A percentile compares a stretch with the other conserved stretches of the same genome.
These are phyloP conservation scores for Protaetia brevitarsis DNA, from an alignment of 1,140 invertebrate genomes.

Conservation along the genomic window DNA sequence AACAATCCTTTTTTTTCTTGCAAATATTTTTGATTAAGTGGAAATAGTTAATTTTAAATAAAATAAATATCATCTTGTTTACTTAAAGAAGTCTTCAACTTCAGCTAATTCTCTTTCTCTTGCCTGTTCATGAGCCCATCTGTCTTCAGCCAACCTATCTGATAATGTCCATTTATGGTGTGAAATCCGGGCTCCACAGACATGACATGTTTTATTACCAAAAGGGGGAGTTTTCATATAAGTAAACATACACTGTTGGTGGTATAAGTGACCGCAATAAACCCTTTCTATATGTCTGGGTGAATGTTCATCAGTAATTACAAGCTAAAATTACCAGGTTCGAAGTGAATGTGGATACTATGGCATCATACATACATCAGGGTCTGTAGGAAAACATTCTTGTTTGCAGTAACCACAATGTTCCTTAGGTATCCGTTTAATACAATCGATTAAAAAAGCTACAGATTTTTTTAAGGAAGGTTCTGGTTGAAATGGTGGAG, in stretches of 20 bases:
- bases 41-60: background rate
- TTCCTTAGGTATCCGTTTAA: conserved; percentile 61
- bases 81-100: conserved; percentile 66
- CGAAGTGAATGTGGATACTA: background rate
- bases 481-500: conserved; percentile 57
- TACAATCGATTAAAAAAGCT: conserved; percentile 61
- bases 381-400: conserved; percentile 59
- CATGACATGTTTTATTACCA: conserved; percentile 57
- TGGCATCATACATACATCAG: conserved; percentile 50
- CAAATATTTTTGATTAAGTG: background rate
- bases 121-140: conserved; percentile 78
- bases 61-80: conserved; percentile 20
- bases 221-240: conserved; percentile 77
- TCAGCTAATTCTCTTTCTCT: conserved; percentile 70
- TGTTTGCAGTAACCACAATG: conserved; percentile 63
- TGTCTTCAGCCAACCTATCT: conserved; percentile 67
- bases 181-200: conserved; percentile 63
- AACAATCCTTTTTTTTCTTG: too few species aligned
- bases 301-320: conserved; percentile 57
- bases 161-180: conserved; percentile 74
- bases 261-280: conserved; percentile 75
- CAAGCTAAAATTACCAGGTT: conserved; percentile 44
- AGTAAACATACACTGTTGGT: conserved; percentile 66
- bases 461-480: conserved; percentile 61
- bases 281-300: conserved; percentile 66